Percentiles rank a stretch among this genome's conserved stretches.
Conservation (phyloP, 2,797 vertebrate genomes). For the Fistularia tabacaria region DNA sequence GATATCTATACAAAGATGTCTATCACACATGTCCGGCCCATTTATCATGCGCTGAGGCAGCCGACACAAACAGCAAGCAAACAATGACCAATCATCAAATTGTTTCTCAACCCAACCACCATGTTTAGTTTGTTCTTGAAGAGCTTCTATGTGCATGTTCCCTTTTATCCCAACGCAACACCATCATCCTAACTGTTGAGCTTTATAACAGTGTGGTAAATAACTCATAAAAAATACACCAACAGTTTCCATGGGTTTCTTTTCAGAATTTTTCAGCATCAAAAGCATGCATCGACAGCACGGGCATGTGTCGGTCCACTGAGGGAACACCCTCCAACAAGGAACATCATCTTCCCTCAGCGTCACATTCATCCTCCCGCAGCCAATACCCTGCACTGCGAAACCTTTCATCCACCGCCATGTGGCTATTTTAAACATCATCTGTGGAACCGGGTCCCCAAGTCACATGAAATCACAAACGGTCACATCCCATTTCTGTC, state of each 20-base stretch:
- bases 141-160: no score
- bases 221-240: no score
- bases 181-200: no score
- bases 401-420: slow-evolving; percentile 13
- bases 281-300: slow-evolving; percentile 51
- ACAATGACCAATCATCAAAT: no score
- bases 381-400: slow-evolving; percentile 22
- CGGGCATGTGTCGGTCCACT: slow-evolving; percentile 36
- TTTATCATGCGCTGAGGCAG: no score
- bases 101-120: no score
- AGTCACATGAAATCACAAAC: slow-evolving; percentile 57
- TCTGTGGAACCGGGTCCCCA: slow-evolving; percentile 34
- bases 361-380: slow-evolving; percentile 35
- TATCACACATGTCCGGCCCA: no score
- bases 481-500: slow-evolving; percentile 53
- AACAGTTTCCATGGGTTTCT: slow-evolving; percentile 47
- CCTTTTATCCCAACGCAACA: no score
- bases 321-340: slow-evolving; percentile 55
- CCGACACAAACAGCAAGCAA: no score
- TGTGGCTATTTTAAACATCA: slow-evolving; percentile 48
- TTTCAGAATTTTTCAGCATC: slow-evolving; percentile 44
- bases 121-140: no score
- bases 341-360: slow-evolving; percentile 44
- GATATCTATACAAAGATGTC: no score
- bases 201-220: no score